Evolutionary conservation across 2,888 invertebrate species (phyloP).

Genomic region (Drosophila fungiperda): DNA sequence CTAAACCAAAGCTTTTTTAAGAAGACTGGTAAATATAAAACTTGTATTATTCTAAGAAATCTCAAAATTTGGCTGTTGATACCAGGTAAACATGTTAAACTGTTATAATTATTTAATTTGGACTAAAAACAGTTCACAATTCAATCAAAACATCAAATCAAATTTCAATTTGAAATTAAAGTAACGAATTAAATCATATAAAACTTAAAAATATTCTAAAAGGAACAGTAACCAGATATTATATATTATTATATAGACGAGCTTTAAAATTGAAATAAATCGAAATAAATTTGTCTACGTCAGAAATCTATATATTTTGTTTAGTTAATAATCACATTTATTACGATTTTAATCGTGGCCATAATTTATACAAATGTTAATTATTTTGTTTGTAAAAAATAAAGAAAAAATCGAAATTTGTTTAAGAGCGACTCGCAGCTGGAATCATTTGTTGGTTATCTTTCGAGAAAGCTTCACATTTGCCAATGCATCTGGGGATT

Average conservation of each 20-base stretch:
- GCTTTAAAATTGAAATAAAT: too few relatives aligned
- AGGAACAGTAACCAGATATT: background rate
- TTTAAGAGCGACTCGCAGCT: background rate
- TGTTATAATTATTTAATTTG: background rate
- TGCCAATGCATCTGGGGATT: constrained; percentile 77
- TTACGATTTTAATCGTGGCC: too few relatives aligned
- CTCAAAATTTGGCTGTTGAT: background rate
- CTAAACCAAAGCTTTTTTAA: background rate
- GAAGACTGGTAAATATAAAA: background rate
- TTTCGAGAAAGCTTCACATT: constrained; percentile 51
- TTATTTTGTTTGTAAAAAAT: too few relatives aligned
- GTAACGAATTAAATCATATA: too few relatives aligned
- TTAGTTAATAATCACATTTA: background rate
- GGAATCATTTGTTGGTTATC: background rate
- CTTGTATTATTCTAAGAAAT: background rate
- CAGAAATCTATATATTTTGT: too few relatives aligned
- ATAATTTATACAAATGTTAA: too few relatives aligned
- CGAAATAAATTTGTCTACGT: too few relatives aligned
- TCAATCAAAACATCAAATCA: background rate
- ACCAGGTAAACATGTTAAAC: background rate
- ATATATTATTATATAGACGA: background rate
- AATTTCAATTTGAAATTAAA: background rate
- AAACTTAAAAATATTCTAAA: background rate
- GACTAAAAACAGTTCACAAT: background rate
- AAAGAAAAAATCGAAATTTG: background rate